Evolutionary conservation across 2,797 vertebrate species (phyloP).

Genomic region (Anas bernieri): DNA sequence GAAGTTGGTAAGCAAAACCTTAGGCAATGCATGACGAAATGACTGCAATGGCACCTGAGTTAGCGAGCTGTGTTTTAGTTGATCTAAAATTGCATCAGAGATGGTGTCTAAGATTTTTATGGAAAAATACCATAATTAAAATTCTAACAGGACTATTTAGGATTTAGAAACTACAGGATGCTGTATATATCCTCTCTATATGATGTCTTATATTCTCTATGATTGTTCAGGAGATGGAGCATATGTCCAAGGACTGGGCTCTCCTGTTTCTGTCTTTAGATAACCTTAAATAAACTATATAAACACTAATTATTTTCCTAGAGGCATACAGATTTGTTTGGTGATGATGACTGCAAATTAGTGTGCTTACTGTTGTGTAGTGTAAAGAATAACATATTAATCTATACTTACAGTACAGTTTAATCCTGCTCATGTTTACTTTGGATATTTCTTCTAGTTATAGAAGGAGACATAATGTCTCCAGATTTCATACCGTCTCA

Average conservation of each 20-base stretch:
- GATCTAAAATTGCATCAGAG: not conserved
- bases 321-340: not conserved
- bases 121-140: not conserved
- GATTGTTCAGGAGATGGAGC: not conserved
- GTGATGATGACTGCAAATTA: not conserved
- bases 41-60: not conserved
- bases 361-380: not conserved
- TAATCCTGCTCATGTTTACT: not conserved
- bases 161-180: not conserved
- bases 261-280: not conserved
- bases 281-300: not conserved
- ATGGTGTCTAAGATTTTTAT: not conserved
- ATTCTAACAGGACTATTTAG: not conserved
- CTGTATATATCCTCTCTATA: not conserved
- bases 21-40: accelerated
- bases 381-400: not conserved
- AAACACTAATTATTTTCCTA: not conserved
- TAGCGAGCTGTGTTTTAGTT: not conserved
- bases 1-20: conserved; percentile 88
- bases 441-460: conserved; percentile 80
- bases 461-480: conserved; percentile 95
- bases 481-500: conserved; percentile 93
- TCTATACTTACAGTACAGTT: not conserved
- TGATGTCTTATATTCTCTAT: not conserved
- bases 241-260: not conserved